Base-by-base conservation (phyloP, 2,797 vertebrate genomes). In the Petrocephalus schoutedeni region DNA sequence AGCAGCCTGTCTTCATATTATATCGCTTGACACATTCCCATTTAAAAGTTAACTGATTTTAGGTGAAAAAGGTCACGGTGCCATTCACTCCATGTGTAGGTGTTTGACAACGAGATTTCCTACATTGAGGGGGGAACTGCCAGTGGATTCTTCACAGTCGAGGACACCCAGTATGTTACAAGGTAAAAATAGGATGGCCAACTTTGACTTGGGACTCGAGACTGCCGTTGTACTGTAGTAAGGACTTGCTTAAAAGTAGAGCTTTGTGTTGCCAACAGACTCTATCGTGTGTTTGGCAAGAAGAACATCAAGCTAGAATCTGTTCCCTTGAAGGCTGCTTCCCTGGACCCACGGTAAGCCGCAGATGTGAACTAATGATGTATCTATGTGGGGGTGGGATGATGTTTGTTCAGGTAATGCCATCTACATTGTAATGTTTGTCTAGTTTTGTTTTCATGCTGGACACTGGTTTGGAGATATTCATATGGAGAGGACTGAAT, bases 111-210 rank as follows among this genome's bases (percentile, higher is more conserved):
- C 0, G 96, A 98, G 90, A 98, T 99, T 89, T 97, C 98, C 85
- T 99, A 99, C 94, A 98, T 99, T 0, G 98, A 99, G 94, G 98
- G 98, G 8, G 98, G 98, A 32, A 97, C 97, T 0, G 94, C 97
- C 90, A 99, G 98, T 0, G 98, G 98, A 32, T 99, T 99, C 93
- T 99, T 96, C 92, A 98, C 98, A 0, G 98, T 99, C 0, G 98
- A 99, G 91, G 98, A 99, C 90, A 93, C 95, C 0, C 92, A 97
- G 1, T 98, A 99, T 0, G 0, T 96, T 89, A 94, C 95, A 92
- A 97, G 96, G 98, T 99, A 92, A 91, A 87, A 32, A 74, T 19
- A 10, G 56, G 59, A 9, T 0, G n/a, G 83, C 58, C 64, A 71
- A 36, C 64, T 71, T 49, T 80, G 74, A 80, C 41, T 45, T n/a